Base-by-base conservation (phyloP, 2,888 invertebrate genomes). In the Protodeltote pygarga region DNA sequence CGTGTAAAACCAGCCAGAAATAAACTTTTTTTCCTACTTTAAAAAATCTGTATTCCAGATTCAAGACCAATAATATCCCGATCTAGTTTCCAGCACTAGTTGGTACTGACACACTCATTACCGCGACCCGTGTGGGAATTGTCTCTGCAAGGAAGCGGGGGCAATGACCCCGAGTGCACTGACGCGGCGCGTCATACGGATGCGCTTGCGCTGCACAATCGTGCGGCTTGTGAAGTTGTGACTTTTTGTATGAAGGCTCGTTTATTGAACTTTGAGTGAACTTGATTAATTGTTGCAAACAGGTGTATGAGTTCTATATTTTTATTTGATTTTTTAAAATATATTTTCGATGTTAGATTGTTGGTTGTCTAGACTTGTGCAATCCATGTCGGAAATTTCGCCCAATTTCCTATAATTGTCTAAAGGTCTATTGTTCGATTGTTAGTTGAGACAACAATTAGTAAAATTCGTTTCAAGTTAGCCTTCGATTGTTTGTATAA, bases 131-230 rank as follows among this genome's bases (percentile, higher is more conserved):
- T 79, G 78, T 75, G 79, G 75, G 79, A 80, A 80, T 71, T 71
- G 77, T 74, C 71, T 65, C 51, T 74, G 70, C 71, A 81, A 80
- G 81, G 80, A 81, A 80, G 79, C 71, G 53, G 20, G 63, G 48
- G 19, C 83, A 71, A 62, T 75, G 85, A 83, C 87, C 75, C 75
- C 54, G 71, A 75, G 79, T 80, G 83, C 85, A 80, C 74, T 77
- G 79, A 77, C 80, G 80, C 76, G 73, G 11, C 68, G 66, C 75
- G 73, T 77, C 79, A 77, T 70, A 76, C 83, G 81, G 81, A 82
- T 84, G 85, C 82, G 77, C 74, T 67, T 54, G 78, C 81, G 79
- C 82, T 83, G 83, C 82, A 79, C 81, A 80, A 82, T 78, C 41
- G 53, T 50, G n/a, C n/a, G 21, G 44, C 49, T 51, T 17, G 46